Conservation (phyloP, 2,888 invertebrate species). For the Melanotus villosus region DNA sequence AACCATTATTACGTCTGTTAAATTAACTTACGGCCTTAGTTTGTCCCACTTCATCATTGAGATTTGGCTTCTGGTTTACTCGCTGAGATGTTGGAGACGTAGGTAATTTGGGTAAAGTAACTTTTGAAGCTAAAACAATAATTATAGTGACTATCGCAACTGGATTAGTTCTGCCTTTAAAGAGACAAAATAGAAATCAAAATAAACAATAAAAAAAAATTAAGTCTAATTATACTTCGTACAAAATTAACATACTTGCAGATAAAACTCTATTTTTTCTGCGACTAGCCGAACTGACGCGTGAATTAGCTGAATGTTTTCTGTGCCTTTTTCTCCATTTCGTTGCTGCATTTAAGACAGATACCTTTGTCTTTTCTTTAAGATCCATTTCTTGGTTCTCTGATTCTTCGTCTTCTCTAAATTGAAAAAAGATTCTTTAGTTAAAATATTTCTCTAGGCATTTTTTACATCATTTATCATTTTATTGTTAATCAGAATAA, state of each 20-base stretch:
- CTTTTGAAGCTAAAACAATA: conserved; percentile 34
- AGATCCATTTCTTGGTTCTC: conserved; percentile 1
- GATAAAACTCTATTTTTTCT: conserved; percentile 31
- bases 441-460: too few relatives aligned
- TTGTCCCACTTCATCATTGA: conserved; percentile 56
- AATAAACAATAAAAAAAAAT: too few relatives aligned
- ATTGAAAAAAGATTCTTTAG: not conserved
- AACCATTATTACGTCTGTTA: too few relatives aligned
- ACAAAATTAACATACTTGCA: conserved; percentile 33
- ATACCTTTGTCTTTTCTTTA: conserved; percentile 45
- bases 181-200: too few relatives aligned
- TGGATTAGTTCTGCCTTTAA: too few relatives aligned
- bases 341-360: conserved; percentile 64
- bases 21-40: conserved; percentile 32
- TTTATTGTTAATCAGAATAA: too few relatives aligned
- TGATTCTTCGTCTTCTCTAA: not conserved
- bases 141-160: too few relatives aligned
- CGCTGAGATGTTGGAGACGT: conserved; percentile 15
- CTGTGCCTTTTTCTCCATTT: conserved; percentile 64
- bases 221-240: too few relatives aligned
- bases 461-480: too few relatives aligned
- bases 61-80: conserved; percentile 42
- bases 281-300: conserved; percentile 22
- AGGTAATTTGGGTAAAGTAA: conserved; percentile 53
- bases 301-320: conserved; percentile 58